These are phyloP conservation scores for Trachurus trachurus DNA, from an alignment of 2,797 vertebrate genomes.

Conservation along the genomic window DNA sequence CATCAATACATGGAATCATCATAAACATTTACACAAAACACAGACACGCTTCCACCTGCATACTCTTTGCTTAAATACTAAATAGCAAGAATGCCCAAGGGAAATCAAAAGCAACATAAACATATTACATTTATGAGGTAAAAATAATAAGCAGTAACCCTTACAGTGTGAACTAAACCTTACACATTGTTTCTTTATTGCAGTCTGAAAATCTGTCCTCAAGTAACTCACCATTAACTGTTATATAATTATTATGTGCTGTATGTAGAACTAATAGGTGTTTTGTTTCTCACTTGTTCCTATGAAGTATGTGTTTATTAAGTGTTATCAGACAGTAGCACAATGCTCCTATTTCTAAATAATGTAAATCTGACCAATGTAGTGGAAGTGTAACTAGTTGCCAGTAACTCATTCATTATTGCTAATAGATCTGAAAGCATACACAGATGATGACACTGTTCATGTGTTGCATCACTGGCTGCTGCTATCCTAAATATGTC, in stretches of 20 bases:
- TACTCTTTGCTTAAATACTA: background rate
- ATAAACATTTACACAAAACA: background rate
- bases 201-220: no score
- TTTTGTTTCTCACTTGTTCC: background rate
- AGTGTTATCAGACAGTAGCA: background rate
- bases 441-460: background rate
- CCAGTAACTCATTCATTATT: background rate
- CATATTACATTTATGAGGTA: no score
- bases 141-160: no score
- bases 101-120: no score
- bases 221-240: background rate
- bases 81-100: no score
- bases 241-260: background rate
- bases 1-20: background rate
- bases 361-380: background rate
- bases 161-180: no score
- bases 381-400: background rate
- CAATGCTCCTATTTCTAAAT: no score
- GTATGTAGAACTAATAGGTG: background rate
- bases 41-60: background rate
- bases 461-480: slow-evolving; percentile 5
- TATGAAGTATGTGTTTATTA: background rate
- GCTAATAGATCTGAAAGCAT: background rate
- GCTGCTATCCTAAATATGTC: slow-evolving; percentile 7
- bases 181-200: no score